A percentile compares a stretch with the other conserved stretches of the same genome.
Conservation (phyloP, 2,113 vertebrate genomes). For the Thinocorus orbignyianus region DNA sequence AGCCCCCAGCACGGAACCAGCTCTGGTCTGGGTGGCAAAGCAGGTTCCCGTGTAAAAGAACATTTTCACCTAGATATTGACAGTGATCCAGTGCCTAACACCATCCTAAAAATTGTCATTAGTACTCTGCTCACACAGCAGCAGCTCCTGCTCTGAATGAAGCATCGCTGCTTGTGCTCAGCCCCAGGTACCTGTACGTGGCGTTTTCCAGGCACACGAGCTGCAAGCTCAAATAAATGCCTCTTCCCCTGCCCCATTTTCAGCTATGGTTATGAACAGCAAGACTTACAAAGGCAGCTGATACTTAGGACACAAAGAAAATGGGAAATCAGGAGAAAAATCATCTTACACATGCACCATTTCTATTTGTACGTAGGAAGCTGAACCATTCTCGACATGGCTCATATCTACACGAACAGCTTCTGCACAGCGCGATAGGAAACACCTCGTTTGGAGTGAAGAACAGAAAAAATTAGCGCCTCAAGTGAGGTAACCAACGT, state of each 20-base stretch:
- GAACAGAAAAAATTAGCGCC: neutral
- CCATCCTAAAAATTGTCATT: neutral
- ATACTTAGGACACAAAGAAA: neutral
- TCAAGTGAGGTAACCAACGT: fast-evolving
- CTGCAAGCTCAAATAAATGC: neutral
- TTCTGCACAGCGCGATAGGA: fast-evolving
- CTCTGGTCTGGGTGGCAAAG: neutral
- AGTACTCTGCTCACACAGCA: neutral
- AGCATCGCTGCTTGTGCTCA: neutral
- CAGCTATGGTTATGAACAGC: neutral
- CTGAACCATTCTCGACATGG: neutral
- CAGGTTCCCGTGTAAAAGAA: neutral
- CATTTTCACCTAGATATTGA: neutral
- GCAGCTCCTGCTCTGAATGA: neutral
- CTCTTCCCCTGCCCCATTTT: neutral
- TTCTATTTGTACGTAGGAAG: fast-evolving
- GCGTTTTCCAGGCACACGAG: neutral
- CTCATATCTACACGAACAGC: fast-evolving
- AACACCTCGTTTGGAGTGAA: neutral
- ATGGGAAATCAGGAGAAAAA: neutral
- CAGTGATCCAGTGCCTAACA: neutral
- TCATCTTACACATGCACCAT: no score
- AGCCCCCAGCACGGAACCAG: neutral
- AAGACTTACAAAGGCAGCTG: neutral
- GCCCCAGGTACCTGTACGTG: fast-evolving